Conservation (phyloP, 2,888 invertebrate genomes). For the Odontomyia ornata region DNA sequence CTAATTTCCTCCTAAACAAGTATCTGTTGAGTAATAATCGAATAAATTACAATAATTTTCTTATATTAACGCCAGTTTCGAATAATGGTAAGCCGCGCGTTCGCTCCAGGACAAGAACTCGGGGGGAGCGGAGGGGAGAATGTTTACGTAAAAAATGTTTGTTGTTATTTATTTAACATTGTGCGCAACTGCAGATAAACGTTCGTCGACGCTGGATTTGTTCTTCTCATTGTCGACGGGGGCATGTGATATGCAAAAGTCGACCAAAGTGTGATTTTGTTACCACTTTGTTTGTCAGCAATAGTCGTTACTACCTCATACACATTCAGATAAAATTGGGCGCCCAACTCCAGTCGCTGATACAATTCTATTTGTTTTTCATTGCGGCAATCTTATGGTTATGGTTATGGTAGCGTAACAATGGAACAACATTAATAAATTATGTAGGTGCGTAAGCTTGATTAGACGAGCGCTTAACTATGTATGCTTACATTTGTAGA, state of each 20-base stretch:
- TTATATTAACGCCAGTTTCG: no score
- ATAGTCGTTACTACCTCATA: not conserved
- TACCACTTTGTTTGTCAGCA: not conserved
- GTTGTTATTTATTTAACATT: conserved; percentile 35
- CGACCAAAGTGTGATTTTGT: conserved; percentile 5
- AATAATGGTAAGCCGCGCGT: not conserved
- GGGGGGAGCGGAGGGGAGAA: not conserved
- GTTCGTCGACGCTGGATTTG: conserved; percentile 4
- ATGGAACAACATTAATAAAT: no score
- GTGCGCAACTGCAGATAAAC: conserved; percentile 44
- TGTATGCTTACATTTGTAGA: no score
- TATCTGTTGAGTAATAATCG: no score
- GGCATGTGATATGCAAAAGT: not conserved
- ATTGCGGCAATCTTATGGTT: no score
- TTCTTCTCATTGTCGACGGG: conserved; percentile 1
- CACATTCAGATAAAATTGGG: not conserved
- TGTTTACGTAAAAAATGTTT: conserved; percentile 35
- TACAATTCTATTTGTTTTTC: no score
- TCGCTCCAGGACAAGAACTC: not conserved
- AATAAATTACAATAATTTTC: no score
- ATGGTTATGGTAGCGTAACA: no score
- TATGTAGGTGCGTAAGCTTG: no score
- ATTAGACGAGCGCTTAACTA: no score
- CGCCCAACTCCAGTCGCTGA: not conserved
- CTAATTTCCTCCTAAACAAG: no score